phyloP scores from a whole-genome alignment of 1,140 invertebrate species.

The Sarcophaga bullata region DNA sequence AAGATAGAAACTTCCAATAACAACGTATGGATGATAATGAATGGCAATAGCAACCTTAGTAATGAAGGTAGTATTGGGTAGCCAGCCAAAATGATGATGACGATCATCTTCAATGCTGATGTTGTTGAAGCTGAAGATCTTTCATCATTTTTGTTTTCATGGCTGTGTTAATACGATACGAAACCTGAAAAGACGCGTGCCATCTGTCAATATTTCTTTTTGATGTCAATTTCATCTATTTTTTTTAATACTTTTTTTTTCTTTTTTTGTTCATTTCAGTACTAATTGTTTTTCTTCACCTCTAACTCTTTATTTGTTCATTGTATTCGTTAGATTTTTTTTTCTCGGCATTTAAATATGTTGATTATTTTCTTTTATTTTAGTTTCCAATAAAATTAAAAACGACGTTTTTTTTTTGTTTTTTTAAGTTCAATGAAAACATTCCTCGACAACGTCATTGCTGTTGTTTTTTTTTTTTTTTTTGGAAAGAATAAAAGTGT shows the following conservation, averaged over 20 bases:
- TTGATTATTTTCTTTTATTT: not conserved
- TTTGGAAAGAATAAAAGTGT: constrained; percentile 22
- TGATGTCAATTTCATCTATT: constrained; percentile 32
- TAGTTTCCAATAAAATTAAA: not conserved
- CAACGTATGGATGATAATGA: not conserved
- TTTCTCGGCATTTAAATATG: not conserved
- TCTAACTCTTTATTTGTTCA: constrained; percentile 20
- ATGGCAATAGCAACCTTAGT: not conserved
- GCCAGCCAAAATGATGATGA: too few relatives aligned
- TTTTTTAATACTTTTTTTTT: not conserved
- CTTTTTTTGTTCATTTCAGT: constrained; percentile 18
- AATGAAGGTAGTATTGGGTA: too few relatives aligned
- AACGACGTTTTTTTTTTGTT: not conserved
- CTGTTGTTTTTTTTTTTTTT: too few relatives aligned
- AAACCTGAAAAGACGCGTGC: constrained; percentile 36
- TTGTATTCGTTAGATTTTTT: not conserved
- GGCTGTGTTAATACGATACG: constrained; percentile 5
- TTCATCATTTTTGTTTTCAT: constrained; percentile 22
- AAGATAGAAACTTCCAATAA: too few relatives aligned
- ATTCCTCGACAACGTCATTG: constrained; percentile 9
- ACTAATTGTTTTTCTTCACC: constrained; percentile 26
- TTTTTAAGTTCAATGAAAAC: not conserved
- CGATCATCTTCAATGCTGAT: too few relatives aligned
- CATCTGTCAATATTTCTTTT: constrained; percentile 41
- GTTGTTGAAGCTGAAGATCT: not conserved